Base-by-base conservation (phyloP, 2,797 vertebrate species). In the Buphagus erythrorhynchus region DNA sequence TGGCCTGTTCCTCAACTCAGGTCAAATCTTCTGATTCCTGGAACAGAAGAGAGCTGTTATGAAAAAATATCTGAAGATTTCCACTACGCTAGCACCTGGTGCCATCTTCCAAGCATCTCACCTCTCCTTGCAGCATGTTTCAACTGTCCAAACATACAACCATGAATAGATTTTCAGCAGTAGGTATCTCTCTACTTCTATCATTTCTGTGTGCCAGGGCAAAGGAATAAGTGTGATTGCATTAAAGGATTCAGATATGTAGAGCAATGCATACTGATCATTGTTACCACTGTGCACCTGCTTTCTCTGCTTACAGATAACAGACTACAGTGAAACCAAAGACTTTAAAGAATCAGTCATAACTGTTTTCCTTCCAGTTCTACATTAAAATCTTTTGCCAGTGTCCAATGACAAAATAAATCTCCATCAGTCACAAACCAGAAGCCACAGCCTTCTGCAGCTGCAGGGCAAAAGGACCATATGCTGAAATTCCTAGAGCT, bases 231-330 rank as follows among this genome's bases (percentile, higher is more conserved):
- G 19, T 11, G 26, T 45, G 58, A 83, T 20, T 77, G 25, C 54
- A 15, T 87, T 73, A 89, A 46, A 92, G 42, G 38, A 81, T 62
- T 73, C 65, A 28, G 45, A 40, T 4, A 78, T 48, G 62, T 67
- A 62, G 57, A 93, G n/a, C 54, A 80, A 38, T 2, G 2, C 4
- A n/a, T 72, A 65, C 31, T 67, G 45, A 31, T 28, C 22, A 45
- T 40, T 59, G 43, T 77, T 59, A 78, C 25, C 43, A n/a, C 24
- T 7, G 16, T 48, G 66, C 48, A 86, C 29, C 48, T 80, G 78
- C 72, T 84, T 93, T 91, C 52, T 82, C 80, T 77, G 77, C 88
- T 85, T 59, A 93, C 62, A 58, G 72, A 85, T 72, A 59, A 88
- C 8, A 31, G 57, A 76, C 76, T 88, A 52, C 79, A 76, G 45